Conservation (phyloP, 1,140 invertebrate species). For the Drosophila mojavensis region DNA sequence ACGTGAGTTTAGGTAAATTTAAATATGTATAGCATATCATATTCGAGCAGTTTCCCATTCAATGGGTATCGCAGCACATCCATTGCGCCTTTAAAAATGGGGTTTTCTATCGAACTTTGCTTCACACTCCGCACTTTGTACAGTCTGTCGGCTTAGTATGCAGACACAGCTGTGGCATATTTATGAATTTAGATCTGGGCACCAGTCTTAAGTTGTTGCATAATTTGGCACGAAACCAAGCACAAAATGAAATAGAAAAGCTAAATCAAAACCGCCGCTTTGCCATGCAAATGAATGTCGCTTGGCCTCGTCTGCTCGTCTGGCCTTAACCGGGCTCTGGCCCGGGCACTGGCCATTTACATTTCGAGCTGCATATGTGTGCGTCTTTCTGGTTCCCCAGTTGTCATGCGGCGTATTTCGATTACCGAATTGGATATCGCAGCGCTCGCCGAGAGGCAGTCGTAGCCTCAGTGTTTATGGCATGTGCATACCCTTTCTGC, state of each 20-base stretch:
- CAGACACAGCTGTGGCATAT: neutral
- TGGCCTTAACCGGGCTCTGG: too few relatives aligned
- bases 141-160: neutral
- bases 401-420: conserved; percentile 60
- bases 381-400: conserved; percentile 19
- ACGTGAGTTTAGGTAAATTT: too few relatives aligned
- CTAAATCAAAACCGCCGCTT: conserved; percentile 48
- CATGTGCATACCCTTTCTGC: conserved; percentile 1
- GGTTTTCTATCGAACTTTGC: too few relatives aligned
- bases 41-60: too few relatives aligned
- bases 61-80: too few relatives aligned
- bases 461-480: conserved; percentile 36
- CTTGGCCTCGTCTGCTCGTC: neutral
- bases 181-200: neutral
- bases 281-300: conserved; percentile 63
- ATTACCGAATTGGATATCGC: conserved; percentile 72
- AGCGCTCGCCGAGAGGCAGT: conserved; percentile 29
- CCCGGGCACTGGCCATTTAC: neutral
- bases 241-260: neutral
- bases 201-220: neutral
- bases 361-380: conserved; percentile 13
- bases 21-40: too few relatives aligned
- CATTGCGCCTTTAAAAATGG: too few relatives aligned
- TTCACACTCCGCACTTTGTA: too few relatives aligned
- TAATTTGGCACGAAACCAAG: neutral